A percentile compares a stretch with the other conserved stretches of the same genome.
These are phyloP conservation scores for Orgyia antiqua DNA, from an alignment of 2,888 invertebrate species.

Conservation along the genomic window DNA sequence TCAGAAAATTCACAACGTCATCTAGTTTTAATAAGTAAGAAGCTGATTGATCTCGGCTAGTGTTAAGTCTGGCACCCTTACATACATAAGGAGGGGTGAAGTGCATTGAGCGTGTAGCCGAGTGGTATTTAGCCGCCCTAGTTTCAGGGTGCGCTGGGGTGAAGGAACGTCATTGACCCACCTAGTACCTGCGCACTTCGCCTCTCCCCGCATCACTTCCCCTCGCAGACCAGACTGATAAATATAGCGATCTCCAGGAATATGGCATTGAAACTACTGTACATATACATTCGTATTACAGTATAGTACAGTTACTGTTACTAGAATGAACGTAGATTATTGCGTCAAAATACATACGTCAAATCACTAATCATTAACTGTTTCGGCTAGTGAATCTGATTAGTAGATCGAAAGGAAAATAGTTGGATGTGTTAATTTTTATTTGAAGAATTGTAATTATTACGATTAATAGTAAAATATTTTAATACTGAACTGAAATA, in stretches of 20 bases:
- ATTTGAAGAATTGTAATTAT: too few species aligned
- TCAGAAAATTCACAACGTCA: too few species aligned
- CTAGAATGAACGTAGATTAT: constrained; percentile 8
- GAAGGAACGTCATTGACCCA: constrained; percentile 69
- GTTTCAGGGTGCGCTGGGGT: constrained; percentile 56
- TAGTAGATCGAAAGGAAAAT: too few species aligned
- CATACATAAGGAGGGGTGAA: constrained; percentile 24
- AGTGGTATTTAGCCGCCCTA: constrained; percentile 48
- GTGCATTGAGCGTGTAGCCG: constrained; percentile 25
- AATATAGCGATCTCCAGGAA: constrained; percentile 57
- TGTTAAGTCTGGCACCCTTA: constrained; percentile 10
- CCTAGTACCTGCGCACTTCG: constrained; percentile 51
- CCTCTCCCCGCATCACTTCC: constrained; percentile 23
- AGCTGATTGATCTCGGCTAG: constrained; percentile 13
- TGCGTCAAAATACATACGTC: constrained; percentile 14
- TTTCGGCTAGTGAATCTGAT: too few species aligned
- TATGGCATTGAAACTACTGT: constrained; percentile 60
- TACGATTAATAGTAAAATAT: too few species aligned
- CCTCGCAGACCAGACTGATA: constrained; percentile 37
- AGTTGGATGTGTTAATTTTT: too few species aligned
- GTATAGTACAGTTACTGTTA: constrained; percentile 7
- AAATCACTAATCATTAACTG: too few species aligned
- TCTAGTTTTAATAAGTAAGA: too few species aligned
- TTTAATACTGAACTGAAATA: too few species aligned
- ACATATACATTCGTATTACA: too few species aligned